phyloP scores from a whole-genome alignment of 2,113 vertebrate genomes.

The Erythrocercus mccallii region DNA sequence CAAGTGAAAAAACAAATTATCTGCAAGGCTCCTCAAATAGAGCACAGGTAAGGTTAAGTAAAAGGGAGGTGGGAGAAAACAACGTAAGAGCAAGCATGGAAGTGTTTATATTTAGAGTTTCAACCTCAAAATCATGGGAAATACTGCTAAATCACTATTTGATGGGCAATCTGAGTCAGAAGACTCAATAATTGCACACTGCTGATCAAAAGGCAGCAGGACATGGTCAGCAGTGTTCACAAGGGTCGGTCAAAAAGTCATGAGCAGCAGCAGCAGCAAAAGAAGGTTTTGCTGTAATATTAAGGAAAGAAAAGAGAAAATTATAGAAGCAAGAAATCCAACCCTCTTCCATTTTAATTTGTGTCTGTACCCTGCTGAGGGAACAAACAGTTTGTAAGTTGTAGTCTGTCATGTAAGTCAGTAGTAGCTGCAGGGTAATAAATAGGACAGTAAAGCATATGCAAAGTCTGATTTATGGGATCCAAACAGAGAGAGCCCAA shows the following conservation, averaged over 20 bases:
- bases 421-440: background rate
- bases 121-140: background rate
- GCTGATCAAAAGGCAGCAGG: background rate
- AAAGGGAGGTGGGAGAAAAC: background rate
- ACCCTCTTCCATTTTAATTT: constrained; percentile 59
- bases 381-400: constrained; percentile 39
- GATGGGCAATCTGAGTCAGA: background rate
- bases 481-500: background rate
- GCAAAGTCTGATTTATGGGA: background rate
- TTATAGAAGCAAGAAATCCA: constrained; percentile 42
- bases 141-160: background rate
- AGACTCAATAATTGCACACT: background rate
- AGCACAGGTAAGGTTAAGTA: background rate
- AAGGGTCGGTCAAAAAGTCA: background rate
- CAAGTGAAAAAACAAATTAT: background rate
- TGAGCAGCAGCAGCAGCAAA: background rate
- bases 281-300: background rate
- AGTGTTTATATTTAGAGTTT: background rate
- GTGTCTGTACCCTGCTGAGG: constrained; percentile 59
- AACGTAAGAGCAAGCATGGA: background rate
- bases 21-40: background rate
- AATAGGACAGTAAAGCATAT: constrained; percentile 36
- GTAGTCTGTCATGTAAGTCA: constrained; percentile 8
- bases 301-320: constrained; percentile 45
- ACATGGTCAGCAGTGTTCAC: background rate